A percentile compares a stretch with the other conserved stretches of the same genome.
Conservation (phyloP, 2,797 vertebrate genomes). For the Apogon hyalosoma region DNA sequence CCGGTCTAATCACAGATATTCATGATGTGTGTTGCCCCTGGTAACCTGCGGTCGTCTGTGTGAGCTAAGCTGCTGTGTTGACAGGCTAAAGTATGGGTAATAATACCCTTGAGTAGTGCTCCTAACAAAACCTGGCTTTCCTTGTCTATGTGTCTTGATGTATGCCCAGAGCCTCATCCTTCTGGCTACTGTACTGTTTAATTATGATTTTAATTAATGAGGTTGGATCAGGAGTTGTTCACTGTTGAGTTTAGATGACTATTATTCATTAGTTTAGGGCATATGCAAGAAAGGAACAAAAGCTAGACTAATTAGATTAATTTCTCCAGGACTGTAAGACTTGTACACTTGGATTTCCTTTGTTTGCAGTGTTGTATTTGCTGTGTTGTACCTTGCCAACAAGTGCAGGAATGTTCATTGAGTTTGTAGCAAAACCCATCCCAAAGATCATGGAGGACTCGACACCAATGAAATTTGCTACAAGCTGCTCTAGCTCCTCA, state of each 20-base stretch:
- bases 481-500: slow-evolving; percentile 87
- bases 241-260: slow-evolving; percentile 55
- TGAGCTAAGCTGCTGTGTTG: slow-evolving; percentile 51
- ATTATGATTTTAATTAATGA: slow-evolving; percentile 79
- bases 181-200: slow-evolving; percentile 72
- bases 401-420: slow-evolving; percentile 95
- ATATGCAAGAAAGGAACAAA: slow-evolving; percentile 61
- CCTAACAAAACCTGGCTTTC: slow-evolving; percentile 70
- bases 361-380: slow-evolving; percentile 3
- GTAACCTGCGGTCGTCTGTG: slow-evolving; percentile 57
- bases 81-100: slow-evolving; percentile 63
- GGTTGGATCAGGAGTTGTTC: slow-evolving; percentile 54
- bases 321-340: slow-evolving; percentile 38
- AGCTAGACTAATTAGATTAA: slow-evolving; percentile 58
- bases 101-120: slow-evolving; percentile 70
- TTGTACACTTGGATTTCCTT: slow-evolving; percentile 14
- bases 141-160: slow-evolving; percentile 56
- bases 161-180: slow-evolving; percentile 54
- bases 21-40: slow-evolving; percentile 64
- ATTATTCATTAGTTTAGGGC: slow-evolving; percentile 67
- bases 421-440: slow-evolving; percentile 99
- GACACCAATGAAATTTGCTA: slow-evolving; percentile 85
- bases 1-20: slow-evolving; percentile 69
- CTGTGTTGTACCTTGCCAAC: slow-evolving; percentile 78
- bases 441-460: slow-evolving; percentile 93